Evolutionary conservation across 2,888 invertebrate species (phyloP), one percentile per base, ranked within the genome.

Genomic region (Orchesellides sinensis): DNA sequence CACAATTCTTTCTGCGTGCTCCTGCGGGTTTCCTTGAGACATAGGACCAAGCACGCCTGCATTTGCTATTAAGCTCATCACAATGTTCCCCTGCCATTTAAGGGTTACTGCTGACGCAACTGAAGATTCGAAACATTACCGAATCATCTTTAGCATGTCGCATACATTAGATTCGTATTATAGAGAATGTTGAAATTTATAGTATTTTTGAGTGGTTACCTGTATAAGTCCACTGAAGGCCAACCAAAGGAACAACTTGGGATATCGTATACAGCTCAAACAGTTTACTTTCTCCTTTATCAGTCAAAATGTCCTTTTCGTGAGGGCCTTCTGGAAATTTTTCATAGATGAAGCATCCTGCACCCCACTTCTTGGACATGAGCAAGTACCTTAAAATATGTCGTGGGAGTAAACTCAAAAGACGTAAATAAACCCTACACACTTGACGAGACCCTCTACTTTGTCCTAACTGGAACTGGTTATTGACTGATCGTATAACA

Each of bases 141-240:
- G n/a, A n/a, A n/a, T n/a, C n/a, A n/a, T n/a, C n/a, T n/a, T n/a
- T n/a, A n/a, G n/a, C n/a, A n/a, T n/a, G n/a, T n/a, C n/a, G n/a
- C n/a, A n/a, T n/a, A n/a, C n/a, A n/a, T n/a, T n/a, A n/a, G n/a
- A n/a, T n/a, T n/a, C n/a, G n/a, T n/a, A n/a, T n/a, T n/a, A n/a
- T n/a, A n/a, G n/a, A n/a, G n/a, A n/a, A 73, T 56, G 14, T 45
- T 40, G 35, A 21, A 40, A 21, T 32, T 69, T 49, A n/a, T 23
- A 47, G 8, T 45, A n/a, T 49, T 40, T 47, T 47, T 8, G 1
- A 19, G 29, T 59, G 35, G 12, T 69, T 79, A 85, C 85, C 78
- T 61, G 84, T 85, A 29, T 83, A 82, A n/a, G 56, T 66, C 75
- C 77, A 85, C n/a, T 82, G 82, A 2, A 85, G 68, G 17, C 85